These are phyloP conservation scores for Brachyhypopomus gauderio DNA, from an alignment of 2,113 vertebrate species.

Conservation along the genomic window DNA sequence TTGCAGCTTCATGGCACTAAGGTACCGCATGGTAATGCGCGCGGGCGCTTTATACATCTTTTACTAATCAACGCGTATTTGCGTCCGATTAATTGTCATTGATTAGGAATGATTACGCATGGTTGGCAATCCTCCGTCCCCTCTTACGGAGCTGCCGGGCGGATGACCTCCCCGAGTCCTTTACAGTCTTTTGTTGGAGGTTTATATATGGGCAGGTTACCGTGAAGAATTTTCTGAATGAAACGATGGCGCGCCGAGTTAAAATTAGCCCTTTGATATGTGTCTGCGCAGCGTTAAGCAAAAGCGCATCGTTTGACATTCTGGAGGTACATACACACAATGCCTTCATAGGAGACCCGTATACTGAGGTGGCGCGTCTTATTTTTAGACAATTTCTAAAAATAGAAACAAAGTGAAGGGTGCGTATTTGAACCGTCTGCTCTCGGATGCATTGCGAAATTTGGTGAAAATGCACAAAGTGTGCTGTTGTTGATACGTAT, in stretches of 20 bases:
- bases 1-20: slow-evolving; percentile 56
- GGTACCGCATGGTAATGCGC: slow-evolving; percentile 49
- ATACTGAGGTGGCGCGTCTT: slow-evolving; percentile 44
- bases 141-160: neutral
- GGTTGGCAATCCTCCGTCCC: neutral
- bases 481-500: neutral
- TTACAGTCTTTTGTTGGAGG: slow-evolving; percentile 36
- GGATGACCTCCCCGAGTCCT: slow-evolving; percentile 52
- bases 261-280: slow-evolving; percentile 35
- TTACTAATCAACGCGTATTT: neutral
- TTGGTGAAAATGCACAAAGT: slow-evolving; percentile 15
- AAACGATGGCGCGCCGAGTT: slow-evolving; percentile 41
- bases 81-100: slow-evolving; percentile 18
- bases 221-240: slow-evolving; percentile 61
- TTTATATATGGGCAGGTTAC: slow-evolving; percentile 30
- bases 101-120: neutral
- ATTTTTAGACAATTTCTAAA: slow-evolving; percentile 60
- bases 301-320: slow-evolving; percentile 39
- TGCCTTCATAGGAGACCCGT: slow-evolving; percentile 44
- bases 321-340: slow-evolving; percentile 44
- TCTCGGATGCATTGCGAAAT: slow-evolving; percentile 7
- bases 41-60: slow-evolving; percentile 14
- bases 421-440: slow-evolving; percentile 31
- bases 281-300: slow-evolving; percentile 22
- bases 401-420: slow-evolving; percentile 52